phyloP scores from a whole-genome alignment of 2,888 invertebrate genomes.

The Eulithis prunata region DNA sequence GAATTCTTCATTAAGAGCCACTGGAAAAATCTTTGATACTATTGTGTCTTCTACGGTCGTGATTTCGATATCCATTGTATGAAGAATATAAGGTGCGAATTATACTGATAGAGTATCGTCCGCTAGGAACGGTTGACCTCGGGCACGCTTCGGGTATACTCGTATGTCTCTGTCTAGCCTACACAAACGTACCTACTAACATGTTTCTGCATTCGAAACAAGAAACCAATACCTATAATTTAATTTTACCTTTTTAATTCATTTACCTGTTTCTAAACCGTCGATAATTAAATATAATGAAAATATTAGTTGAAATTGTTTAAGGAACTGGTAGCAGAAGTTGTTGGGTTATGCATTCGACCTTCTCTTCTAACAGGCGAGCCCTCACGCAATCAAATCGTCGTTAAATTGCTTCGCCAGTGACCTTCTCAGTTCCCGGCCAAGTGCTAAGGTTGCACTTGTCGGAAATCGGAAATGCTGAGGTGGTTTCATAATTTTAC shows the following conservation, averaged over 20 bases:
- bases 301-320: not conserved
- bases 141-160: slow-evolving; percentile 22
- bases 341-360: slow-evolving; percentile 18
- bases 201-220: not conserved
- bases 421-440: slow-evolving; percentile 27
- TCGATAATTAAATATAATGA: not conserved
- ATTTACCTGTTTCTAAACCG: not conserved
- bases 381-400: slow-evolving; percentile 24
- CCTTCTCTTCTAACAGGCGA: slow-evolving; percentile 28
- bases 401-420: slow-evolving; percentile 24
- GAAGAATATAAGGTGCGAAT: slow-evolving; percentile 52
- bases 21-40: not conserved
- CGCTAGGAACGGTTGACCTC: slow-evolving; percentile 41
- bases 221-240: not conserved
- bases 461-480: slow-evolving; percentile 30
- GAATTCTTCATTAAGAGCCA: not conserved
- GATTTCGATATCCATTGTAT: slow-evolving; percentile 38
- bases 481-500: slow-evolving; percentile 11
- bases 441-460: slow-evolving; percentile 21
- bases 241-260: not conserved
- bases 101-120: slow-evolving; percentile 33
- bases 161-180: not conserved
- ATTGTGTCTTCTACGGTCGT: slow-evolving; percentile 3
- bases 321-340: not conserved
- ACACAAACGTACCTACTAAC: not conserved